Conservation (phyloP, 92 coral and sea anemone species). For the Parazoanthus swiftii region DNA sequence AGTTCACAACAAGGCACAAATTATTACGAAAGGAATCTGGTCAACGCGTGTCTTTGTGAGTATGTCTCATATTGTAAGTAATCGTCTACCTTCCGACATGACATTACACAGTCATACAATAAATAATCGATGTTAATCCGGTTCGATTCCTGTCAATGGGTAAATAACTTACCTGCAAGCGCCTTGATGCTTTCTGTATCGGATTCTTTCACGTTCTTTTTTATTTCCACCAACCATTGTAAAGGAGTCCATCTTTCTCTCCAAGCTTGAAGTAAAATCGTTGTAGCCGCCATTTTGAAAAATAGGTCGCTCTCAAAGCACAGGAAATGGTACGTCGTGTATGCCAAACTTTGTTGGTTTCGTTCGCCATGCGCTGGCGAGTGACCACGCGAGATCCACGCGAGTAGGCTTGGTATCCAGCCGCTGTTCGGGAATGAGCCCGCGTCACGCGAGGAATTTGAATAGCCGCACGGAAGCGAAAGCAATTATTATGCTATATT, state of each 20-base stretch:
- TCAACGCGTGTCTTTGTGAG: too few species aligned
- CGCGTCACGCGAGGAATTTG: too few species aligned
- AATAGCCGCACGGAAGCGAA: too few species aligned
- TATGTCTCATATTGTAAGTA: too few species aligned
- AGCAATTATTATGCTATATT: too few species aligned
- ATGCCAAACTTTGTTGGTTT: not conserved
- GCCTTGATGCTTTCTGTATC: conserved; percentile 63
- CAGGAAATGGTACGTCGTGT: conserved; percentile 3
- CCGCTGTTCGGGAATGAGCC: too few species aligned
- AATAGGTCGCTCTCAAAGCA: not conserved
- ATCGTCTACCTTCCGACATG: too few species aligned
- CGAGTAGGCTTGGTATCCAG: too few species aligned
- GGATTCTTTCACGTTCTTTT: conserved; percentile 56
- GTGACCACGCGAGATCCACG: too few species aligned
- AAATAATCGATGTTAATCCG: not conserved
- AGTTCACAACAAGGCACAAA: too few species aligned
- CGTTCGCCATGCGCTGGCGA: not conserved
- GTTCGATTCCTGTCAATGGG: not conserved
- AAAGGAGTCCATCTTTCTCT: conserved; percentile 96
- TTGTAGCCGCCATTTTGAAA: conserved; percentile 88
- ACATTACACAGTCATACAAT: not conserved
- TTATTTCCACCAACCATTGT: conserved; percentile 91
- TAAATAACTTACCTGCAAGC: conserved; percentile 72
- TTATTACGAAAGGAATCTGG: too few species aligned
- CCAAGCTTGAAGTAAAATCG: conserved; percentile 91